Evolutionary conservation across 1,140 invertebrate genomes (phyloP).

Genomic region (Eriocheir sinensis): DNA sequence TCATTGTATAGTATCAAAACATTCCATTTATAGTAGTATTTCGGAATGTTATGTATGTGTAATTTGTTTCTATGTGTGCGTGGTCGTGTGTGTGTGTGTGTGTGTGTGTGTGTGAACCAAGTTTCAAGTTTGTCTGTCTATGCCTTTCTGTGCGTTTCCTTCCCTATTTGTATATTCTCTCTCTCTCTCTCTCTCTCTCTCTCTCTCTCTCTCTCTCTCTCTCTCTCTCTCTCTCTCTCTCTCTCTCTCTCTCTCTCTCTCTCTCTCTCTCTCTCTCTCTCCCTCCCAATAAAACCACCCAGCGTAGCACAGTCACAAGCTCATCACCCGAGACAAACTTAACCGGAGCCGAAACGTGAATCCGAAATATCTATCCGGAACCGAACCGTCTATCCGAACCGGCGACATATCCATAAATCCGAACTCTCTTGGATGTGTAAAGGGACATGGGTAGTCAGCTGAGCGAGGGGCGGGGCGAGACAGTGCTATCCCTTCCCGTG

Average conservation of each 20-base stretch:
- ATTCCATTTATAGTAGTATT: no score
- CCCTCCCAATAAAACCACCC: background rate
- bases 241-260: conserved; percentile 8
- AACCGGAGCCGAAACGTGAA: no score
- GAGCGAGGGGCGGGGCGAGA: background rate
- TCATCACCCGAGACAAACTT: background rate
- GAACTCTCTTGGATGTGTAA: background rate
- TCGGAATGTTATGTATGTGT: no score
- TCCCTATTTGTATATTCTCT: background rate
- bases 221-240: background rate
- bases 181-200: background rate
- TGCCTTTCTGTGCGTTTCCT: no score
- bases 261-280: conserved; percentile 10
- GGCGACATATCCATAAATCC: background rate
- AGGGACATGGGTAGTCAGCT: background rate
- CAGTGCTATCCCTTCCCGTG: background rate
- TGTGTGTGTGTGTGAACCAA: no score
- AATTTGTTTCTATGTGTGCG: no score
- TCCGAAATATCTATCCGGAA: background rate
- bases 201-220: background rate
- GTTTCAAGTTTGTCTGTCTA: no score
- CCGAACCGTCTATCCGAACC: background rate
- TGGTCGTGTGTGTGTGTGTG: no score
- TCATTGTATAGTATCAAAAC: no score
- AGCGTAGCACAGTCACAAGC: background rate